Percentiles rank a stretch among this genome's conserved stretches.
phyloP scores from a whole-genome alignment of 2,797 vertebrate genomes.

The Periparus ater region DNA sequence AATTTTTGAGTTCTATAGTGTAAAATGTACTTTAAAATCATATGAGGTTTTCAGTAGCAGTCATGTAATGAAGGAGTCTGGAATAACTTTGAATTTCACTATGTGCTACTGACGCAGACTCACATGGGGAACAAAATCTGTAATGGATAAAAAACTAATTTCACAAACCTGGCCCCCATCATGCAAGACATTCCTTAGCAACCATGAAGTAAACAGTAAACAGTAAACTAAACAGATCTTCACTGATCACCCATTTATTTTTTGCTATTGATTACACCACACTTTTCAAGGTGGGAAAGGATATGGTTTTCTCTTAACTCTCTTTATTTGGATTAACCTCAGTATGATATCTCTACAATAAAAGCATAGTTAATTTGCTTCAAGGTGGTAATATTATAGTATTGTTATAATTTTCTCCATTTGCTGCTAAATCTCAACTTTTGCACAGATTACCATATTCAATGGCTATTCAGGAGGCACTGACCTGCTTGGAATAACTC shows the following conservation, averaged over 20 bases:
- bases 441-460: not conserved
- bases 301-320: not conserved
- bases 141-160: constrained; percentile 22
- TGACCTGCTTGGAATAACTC: not conserved
- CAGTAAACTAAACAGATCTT: not conserved
- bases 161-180: not conserved
- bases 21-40: constrained; percentile 12
- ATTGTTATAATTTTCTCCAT: not conserved
- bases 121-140: constrained; percentile 40
- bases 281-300: not conserved
- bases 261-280: not conserved
- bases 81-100: constrained; percentile 32
- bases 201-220: not conserved
- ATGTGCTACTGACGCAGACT: constrained; percentile 25
- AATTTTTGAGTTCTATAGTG: not conserved
- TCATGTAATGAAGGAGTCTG: not conserved
- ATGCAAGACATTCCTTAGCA: constrained; percentile 7
- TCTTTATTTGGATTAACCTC: not conserved
- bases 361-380: not conserved
- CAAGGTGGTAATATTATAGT: not conserved
- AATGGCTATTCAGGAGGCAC: not conserved
- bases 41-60: constrained; percentile 16
- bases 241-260: not conserved
- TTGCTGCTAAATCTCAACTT: not conserved
- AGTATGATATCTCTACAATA: not conserved